Conservation (phyloP, 2,797 vertebrate species). For the Gouania willdenowi region DNA sequence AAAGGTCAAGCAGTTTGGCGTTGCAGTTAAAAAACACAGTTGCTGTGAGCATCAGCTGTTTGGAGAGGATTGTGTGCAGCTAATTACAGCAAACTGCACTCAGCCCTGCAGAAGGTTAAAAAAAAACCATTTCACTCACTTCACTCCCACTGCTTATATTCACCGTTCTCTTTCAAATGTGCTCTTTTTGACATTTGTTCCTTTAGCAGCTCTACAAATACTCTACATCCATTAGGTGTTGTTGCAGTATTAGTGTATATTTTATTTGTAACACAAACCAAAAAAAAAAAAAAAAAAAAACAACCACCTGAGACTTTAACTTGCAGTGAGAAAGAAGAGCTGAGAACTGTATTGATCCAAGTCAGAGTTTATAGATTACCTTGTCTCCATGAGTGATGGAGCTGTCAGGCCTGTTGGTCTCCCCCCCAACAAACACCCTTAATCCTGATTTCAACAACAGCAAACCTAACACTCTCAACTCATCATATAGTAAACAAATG, state of each 20-base stretch:
- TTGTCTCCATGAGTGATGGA: slow-evolving; percentile 67
- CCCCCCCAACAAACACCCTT: slow-evolving; percentile 40
- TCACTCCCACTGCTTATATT: too few relatives aligned
- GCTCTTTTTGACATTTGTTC: too few relatives aligned
- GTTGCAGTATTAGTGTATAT: too few relatives aligned
- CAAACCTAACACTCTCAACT: too few relatives aligned
- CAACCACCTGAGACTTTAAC: too few relatives aligned
- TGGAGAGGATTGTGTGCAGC: slow-evolving; percentile 24
- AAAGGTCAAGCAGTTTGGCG: slow-evolving; percentile 59
- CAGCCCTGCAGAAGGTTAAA: slow-evolving; percentile 3
- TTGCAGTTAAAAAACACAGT: slow-evolving; percentile 42
- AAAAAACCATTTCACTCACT: too few relatives aligned
- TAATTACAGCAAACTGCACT: slow-evolving; percentile 23
- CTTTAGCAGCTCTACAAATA: too few relatives aligned
- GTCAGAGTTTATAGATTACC: slow-evolving; percentile 68
- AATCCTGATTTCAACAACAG: slow-evolving; percentile 25
- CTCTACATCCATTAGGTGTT: too few relatives aligned
- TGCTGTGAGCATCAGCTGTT: slow-evolving; percentile 11
- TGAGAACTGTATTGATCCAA: slow-evolving; percentile 59
- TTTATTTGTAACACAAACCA: too few relatives aligned
- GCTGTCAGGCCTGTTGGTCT: slow-evolving; percentile 52
- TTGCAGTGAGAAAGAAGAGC: too few relatives aligned
- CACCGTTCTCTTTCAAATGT: too few relatives aligned
- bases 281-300: slow-evolving; percentile 28
- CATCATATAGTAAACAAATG: too few relatives aligned